Percentiles rank a stretch among this genome's conserved stretches.
phyloP scores from a whole-genome alignment of 2,797 vertebrate genomes.

The Cuculus canorus region DNA sequence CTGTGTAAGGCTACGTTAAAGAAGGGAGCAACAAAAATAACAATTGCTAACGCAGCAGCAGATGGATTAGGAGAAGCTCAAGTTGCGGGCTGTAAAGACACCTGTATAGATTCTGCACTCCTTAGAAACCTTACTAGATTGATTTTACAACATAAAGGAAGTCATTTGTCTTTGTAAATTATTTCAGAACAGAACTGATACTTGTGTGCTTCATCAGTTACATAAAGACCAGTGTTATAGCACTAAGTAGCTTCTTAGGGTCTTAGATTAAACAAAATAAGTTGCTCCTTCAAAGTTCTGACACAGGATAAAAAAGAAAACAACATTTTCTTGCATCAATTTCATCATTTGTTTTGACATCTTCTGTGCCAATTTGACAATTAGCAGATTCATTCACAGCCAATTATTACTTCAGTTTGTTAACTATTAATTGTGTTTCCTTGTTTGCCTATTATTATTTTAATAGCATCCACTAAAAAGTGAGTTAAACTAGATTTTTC shows the following conservation, averaged over 20 bases:
- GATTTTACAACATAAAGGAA: background rate
- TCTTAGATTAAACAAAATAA: background rate
- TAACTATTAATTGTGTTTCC: background rate
- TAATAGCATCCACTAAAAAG: background rate
- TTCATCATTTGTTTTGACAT: background rate
- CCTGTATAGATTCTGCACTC: background rate
- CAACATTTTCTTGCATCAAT: background rate
- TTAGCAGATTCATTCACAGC: background rate
- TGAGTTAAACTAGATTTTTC: background rate
- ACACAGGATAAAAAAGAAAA: background rate
- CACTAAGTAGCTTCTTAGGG: background rate
- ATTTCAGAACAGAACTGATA: background rate
- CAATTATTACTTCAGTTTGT: background rate
- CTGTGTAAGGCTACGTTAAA: background rate
- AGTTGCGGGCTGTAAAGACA: background rate
- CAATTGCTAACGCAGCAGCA: background rate
- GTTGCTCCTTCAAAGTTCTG: background rate
- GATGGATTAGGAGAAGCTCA: background rate
- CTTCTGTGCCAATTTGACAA: background rate
- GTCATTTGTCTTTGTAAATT: background rate
- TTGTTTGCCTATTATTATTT: background rate
- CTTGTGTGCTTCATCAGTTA: background rate
- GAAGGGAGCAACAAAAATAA: background rate
- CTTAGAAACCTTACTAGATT: background rate
- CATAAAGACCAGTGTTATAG: background rate